A percentile compares a stretch with the other conserved stretches of the same genome.
phyloP scores from a whole-genome alignment of 2,888 invertebrate species.

The Tachina grossa region DNA sequence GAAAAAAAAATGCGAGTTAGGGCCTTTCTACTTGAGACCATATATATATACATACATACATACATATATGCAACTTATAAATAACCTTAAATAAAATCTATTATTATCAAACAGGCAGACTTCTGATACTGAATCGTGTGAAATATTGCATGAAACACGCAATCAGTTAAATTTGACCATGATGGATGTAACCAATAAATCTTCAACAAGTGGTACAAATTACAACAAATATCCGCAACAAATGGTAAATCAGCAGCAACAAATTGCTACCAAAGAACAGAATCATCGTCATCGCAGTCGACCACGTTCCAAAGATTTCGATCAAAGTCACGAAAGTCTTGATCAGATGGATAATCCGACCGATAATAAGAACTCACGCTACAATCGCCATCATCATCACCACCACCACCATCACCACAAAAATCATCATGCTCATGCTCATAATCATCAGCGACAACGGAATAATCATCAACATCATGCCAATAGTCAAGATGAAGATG shows the following conservation, averaged over 20 bases:
- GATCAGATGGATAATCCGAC: conserved; percentile 77
- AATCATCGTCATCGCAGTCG: conserved; percentile 80
- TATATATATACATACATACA: background rate
- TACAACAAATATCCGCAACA: conserved; percentile 67
- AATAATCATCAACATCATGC: conserved; percentile 73
- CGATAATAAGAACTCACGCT: conserved; percentile 62
- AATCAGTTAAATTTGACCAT: conserved; percentile 79
- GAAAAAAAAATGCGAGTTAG: background rate
- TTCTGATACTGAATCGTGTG: conserved; percentile 82
- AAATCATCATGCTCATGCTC: conserved; percentile 74
- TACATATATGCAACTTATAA: background rate
- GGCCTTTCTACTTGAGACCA: background rate
- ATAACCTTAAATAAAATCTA: background rate
- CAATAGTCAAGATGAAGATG: conserved; percentile 75
- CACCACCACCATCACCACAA: conserved; percentile 59
- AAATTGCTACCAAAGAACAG: conserved; percentile 77
- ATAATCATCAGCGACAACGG: conserved; percentile 75
- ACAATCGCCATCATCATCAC: conserved; percentile 69
- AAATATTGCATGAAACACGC: conserved; percentile 82
- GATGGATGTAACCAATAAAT: conserved; percentile 75
- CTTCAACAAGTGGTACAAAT: conserved; percentile 72
- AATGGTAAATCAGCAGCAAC: conserved; percentile 53
- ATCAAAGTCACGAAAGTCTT: conserved; percentile 81
- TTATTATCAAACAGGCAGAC: conserved; percentile 79
- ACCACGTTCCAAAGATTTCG: conserved; percentile 81